These are phyloP conservation scores for Centroberyx gerrardi DNA, from an alignment of 2,797 vertebrate species.

Conservation along the genomic window DNA sequence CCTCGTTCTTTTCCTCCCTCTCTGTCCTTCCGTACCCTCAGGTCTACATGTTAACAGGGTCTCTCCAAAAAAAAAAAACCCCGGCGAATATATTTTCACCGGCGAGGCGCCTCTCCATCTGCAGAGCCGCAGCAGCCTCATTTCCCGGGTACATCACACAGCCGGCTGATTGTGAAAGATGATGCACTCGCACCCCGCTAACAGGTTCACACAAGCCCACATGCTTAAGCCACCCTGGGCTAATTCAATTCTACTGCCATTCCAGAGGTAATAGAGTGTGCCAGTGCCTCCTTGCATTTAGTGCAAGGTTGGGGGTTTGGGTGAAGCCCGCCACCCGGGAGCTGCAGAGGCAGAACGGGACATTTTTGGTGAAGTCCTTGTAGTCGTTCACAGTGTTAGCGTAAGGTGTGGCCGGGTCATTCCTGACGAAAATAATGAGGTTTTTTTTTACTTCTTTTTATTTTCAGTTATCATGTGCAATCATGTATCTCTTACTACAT, in stretches of 20 bases:
- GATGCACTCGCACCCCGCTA: slow-evolving; percentile 75
- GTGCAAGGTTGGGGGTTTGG: slow-evolving; percentile 10
- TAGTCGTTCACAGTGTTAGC: neutral
- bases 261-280: slow-evolving; percentile 71
- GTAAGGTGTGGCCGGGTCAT: neutral
- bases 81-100: slow-evolving; percentile 65
- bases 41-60: slow-evolving; percentile 22
- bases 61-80: slow-evolving; percentile 11
- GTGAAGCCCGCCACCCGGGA: neutral
- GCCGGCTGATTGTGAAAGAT: slow-evolving; percentile 79
- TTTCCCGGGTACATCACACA: slow-evolving; percentile 70
- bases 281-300: slow-evolving; percentile 43
- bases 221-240: slow-evolving; percentile 79
- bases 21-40: slow-evolving; percentile 1
- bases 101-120: slow-evolving; percentile 70
- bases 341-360: slow-evolving; percentile 28
- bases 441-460: too few species aligned
- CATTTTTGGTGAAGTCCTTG: neutral
- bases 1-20: neutral
- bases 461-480: too few species aligned
- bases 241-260: slow-evolving; percentile 75
- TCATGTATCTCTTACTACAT: too few species aligned
- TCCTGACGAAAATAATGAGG: neutral
- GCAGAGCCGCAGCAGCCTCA: slow-evolving; percentile 65
- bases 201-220: slow-evolving; percentile 80